Base-by-base conservation (phyloP, 1,140 invertebrate genomes). In the Macrosteles quadrilineatus region DNA sequence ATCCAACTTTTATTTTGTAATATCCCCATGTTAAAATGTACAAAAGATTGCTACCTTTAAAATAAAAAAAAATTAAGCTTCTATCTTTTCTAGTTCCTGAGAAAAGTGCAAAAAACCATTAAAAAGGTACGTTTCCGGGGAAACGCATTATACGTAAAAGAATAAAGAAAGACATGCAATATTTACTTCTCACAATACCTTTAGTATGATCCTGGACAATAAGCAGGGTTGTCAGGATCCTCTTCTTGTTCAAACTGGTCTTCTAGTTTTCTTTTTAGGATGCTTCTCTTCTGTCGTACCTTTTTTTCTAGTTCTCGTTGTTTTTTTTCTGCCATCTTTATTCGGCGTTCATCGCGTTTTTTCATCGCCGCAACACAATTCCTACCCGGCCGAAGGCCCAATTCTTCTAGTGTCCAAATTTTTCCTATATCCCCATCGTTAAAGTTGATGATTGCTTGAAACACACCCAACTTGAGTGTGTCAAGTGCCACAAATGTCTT, bases 351-450 rank as follows among this genome's bases (percentile, higher is more conserved):
- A 11, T 45, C 63, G 63, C 11, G 63, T 66, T 43, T 66, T 66
- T 36, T 66, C 29, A 45, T 66, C 3, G 29, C 31, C 2, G 29
- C 29, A 25, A 45, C 63, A 43, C 47, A 43, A 23, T 50, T 50
- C 21, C n/a, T 50, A 4, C 47, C 47, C n/a, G 47, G n/a, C n/a
- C n/a, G 2, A 4, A 66, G 40, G 3, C 32, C 31, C 11, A 66
- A 14, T 32, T 32, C 6, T n/a, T 66, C 29, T 17, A 53, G 17
- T n/a, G 36, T 66, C 17, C 47, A 4, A 4, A 19, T 31, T 31
- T 43, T 43, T 12, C 9, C 2, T 6, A 66, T 31, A 53, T 27
- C 9, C 4, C 69, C 62, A 57, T 70, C 62, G 30, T 65, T 66
- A 31, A 66, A 70, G 14, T 14, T 2, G 2, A n/a, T 6, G 2